Conservation (phyloP, 2,888 invertebrate species). For the Galerucella pusilla region DNA sequence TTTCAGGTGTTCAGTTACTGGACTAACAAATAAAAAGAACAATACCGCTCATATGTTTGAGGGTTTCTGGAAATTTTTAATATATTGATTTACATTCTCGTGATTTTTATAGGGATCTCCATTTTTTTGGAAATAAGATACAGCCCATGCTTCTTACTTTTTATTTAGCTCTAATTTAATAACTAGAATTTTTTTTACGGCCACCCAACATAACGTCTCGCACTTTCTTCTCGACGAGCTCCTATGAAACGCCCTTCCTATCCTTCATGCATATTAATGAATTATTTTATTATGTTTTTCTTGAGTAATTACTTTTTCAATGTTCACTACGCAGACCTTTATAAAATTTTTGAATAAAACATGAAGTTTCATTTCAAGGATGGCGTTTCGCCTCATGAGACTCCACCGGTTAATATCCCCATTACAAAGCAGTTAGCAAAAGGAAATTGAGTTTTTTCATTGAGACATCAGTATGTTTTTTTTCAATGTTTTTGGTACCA, state of each 20-base stretch:
- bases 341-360: constrained; percentile 29
- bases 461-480: not conserved
- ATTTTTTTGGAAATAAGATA: no score
- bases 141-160: no score
- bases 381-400: constrained; percentile 8
- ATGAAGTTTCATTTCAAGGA: constrained; percentile 15
- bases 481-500: not conserved
- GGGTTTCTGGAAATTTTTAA: no score
- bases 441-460: not conserved
- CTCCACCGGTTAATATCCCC: no score
- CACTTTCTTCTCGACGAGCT: constrained; percentile 26
- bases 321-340: constrained; percentile 24
- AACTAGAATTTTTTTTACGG: constrained; percentile 5
- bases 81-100: no score
- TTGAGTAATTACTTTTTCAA: constrained; percentile 32
- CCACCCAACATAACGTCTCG: constrained; percentile 20
- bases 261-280: constrained; percentile 34
- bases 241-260: constrained; percentile 20
- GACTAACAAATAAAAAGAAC: no score
- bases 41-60: no score
- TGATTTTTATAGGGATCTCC: no score
- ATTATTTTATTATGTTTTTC: constrained; percentile 33
- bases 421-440: not conserved
- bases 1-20: no score
- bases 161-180: constrained; percentile 4